phyloP scores from a whole-genome alignment of 2,797 vertebrate genomes.

The Octomys mimax region DNA sequence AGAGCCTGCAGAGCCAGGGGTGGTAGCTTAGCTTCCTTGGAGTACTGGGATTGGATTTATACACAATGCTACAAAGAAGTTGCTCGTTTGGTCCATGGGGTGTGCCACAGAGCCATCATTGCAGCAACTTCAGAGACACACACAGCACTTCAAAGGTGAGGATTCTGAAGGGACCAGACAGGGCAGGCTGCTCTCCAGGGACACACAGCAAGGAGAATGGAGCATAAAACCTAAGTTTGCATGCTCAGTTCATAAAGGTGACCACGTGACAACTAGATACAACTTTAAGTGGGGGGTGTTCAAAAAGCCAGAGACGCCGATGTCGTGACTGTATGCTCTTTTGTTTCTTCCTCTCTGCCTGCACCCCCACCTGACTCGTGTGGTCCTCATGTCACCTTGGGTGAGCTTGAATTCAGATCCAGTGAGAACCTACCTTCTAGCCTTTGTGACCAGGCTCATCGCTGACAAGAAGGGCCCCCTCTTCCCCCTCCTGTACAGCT shows the following conservation, averaged over 20 bases:
- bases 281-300: neutral
- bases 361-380: neutral
- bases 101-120: neutral
- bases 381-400: neutral
- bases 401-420: neutral
- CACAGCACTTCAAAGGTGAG: neutral
- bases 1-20: neutral
- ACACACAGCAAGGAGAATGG: neutral
- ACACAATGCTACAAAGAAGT: neutral
- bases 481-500: neutral
- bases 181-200: neutral
- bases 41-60: neutral
- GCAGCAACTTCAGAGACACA: neutral
- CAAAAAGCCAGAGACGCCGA: neutral
- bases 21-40: neutral
- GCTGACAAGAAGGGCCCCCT: fast-evolving
- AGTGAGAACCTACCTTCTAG: neutral
- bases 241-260: neutral
- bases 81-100: neutral
- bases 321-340: constrained; percentile 5
- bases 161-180: neutral
- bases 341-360: neutral
- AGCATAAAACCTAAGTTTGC: neutral
- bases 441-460: neutral
- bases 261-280: neutral